These are phyloP conservation scores for Hesperophylax magnus DNA, from an alignment of 1,140 invertebrate species.

Conservation along the genomic window DNA sequence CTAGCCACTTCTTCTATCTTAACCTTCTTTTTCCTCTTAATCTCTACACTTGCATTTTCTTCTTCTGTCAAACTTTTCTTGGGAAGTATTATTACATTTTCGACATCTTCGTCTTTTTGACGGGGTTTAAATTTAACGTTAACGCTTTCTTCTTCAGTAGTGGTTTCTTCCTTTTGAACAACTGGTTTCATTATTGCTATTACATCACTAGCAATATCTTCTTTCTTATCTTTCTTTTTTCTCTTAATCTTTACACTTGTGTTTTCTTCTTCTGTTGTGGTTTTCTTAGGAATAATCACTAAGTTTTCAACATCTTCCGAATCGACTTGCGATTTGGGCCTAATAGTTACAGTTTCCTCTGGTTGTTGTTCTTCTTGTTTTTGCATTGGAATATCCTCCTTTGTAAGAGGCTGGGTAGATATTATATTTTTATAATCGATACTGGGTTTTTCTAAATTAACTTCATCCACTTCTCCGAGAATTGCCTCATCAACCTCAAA, in stretches of 20 bases:
- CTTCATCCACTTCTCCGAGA: constrained; percentile 23
- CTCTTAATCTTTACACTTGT: constrained; percentile 1
- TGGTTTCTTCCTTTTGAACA: constrained; percentile 59
- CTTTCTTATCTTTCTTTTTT: constrained; percentile 58
- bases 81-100: neutral
- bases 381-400: constrained; percentile 47
- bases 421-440: constrained; percentile 66
- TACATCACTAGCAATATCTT: constrained; percentile 47
- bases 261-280: constrained; percentile 58
- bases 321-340: neutral
- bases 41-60: constrained; percentile 10
- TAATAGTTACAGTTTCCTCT: constrained; percentile 20
- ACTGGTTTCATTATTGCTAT: constrained; percentile 57
- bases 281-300: neutral
- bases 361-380: constrained; percentile 53
- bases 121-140: constrained; percentile 50
- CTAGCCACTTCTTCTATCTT: constrained; percentile 55
- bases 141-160: constrained; percentile 59
- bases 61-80: constrained; percentile 59
- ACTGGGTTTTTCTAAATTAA: constrained; percentile 64
- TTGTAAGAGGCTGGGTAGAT: constrained; percentile 53
- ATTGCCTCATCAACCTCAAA: constrained; percentile 7
- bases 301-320: constrained; percentile 73
- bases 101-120: constrained; percentile 75
- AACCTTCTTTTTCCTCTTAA: constrained; percentile 47